A percentile compares a stretch with the other conserved stretches of the same genome.
Evolutionary conservation across 2,888 invertebrate species (phyloP).

Genomic region (Leptopilina syphax): DNA sequence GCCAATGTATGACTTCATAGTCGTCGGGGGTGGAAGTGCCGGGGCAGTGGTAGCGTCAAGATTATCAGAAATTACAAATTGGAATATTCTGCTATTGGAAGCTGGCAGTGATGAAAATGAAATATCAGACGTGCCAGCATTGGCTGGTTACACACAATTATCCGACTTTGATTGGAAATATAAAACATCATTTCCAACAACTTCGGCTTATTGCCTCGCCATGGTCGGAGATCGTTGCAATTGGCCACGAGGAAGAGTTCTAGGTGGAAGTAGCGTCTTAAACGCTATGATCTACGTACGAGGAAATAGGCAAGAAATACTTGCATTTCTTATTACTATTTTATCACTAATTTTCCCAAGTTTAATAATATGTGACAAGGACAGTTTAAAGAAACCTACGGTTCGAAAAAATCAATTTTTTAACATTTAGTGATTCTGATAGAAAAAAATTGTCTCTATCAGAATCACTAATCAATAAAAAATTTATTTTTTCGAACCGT

Average conservation of each 20-base stretch:
- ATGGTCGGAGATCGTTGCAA: conserved; percentile 93
- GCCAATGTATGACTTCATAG: conserved; percentile 90
- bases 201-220: conserved; percentile 89
- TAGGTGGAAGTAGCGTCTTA: conserved; percentile 92
- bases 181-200: conserved; percentile 88
- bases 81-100: conserved; percentile 90
- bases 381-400: too few relatives aligned
- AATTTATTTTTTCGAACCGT: too few relatives aligned
- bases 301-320: conserved; percentile 83
- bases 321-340: too few relatives aligned
- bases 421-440: too few relatives aligned
- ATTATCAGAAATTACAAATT: conserved; percentile 87
- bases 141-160: conserved; percentile 90
- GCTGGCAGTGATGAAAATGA: conserved; percentile 94
- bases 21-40: conserved; percentile 93
- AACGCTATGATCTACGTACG: conserved; percentile 96
- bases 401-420: too few relatives aligned
- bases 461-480: too few relatives aligned
- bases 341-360: too few relatives aligned
- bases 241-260: conserved; percentile 94
- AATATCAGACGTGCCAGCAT: conserved; percentile 90
- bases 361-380: too few relatives aligned
- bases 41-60: conserved; percentile 94
- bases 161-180: conserved; percentile 95
- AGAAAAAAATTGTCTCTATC: too few relatives aligned